Evolutionary conservation across 2,797 vertebrate species (phyloP).

Genomic region (Centroberyx gerrardi): DNA sequence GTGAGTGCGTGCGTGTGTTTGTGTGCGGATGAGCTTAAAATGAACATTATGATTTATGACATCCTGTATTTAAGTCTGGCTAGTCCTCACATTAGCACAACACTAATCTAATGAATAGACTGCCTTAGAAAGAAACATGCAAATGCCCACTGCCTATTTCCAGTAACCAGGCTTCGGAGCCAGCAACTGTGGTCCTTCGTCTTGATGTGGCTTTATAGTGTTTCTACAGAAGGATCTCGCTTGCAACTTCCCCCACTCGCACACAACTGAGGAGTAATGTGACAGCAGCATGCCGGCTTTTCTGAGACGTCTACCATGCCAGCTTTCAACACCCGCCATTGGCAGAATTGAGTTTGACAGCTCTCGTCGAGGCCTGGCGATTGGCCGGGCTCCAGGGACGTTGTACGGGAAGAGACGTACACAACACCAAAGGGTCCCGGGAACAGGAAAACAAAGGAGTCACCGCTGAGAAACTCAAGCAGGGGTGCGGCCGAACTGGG

Average conservation of each 20-base stretch:
- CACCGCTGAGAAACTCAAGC: constrained; percentile 46
- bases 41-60: constrained; percentile 75
- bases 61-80: constrained; percentile 64
- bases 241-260: constrained; percentile 8
- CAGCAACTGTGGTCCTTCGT: constrained; percentile 44
- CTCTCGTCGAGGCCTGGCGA: constrained; percentile 77
- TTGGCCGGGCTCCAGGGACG: constrained; percentile 77
- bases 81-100: constrained; percentile 66
- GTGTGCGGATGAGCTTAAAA: constrained; percentile 72
- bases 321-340: constrained; percentile 84
- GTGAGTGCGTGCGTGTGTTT: constrained; percentile 22
- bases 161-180: constrained; percentile 40
- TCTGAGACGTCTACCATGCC: constrained; percentile 72
- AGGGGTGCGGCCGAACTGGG: constrained; percentile 31
- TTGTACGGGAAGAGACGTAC: constrained; percentile 64
- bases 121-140: constrained; percentile 57
- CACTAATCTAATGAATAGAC: constrained; percentile 71
- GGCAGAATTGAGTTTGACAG: constrained; percentile 86
- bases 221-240: constrained; percentile 58
- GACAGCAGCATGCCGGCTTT: constrained; percentile 68
- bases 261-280: constrained; percentile 65
- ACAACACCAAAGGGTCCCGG: constrained; percentile 56
- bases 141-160: constrained; percentile 64
- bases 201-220: constrained; percentile 60
- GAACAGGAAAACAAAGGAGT: constrained; percentile 53